These are phyloP conservation scores for Nothocercus nigrocapillus DNA, from an alignment of 2,113 vertebrate species.

Conservation along the genomic window DNA sequence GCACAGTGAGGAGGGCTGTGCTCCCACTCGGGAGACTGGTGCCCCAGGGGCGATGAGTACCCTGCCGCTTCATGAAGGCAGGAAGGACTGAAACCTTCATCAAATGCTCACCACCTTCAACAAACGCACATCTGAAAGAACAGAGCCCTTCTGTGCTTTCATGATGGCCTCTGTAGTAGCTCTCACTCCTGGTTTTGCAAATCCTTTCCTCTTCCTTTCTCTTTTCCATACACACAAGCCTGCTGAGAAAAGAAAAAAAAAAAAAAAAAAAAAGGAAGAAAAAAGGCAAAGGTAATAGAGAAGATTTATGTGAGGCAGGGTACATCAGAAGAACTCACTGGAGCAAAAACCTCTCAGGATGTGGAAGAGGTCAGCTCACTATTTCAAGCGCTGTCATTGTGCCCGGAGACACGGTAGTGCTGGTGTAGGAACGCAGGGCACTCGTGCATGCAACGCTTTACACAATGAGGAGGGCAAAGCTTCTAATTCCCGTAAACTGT, in stretches of 20 bases:
- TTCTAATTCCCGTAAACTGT: background rate
- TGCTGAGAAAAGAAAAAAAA: too few species aligned
- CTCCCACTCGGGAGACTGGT: background rate
- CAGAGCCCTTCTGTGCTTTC: background rate
- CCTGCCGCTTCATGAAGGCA: background rate
- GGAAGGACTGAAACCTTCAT: background rate
- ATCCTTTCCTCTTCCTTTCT: background rate
- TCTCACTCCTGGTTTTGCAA: rapidly evolving
- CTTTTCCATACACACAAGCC: background rate
- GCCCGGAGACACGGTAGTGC: background rate
- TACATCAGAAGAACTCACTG: background rate
- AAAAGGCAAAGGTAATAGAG: background rate
- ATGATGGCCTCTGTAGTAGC: background rate
- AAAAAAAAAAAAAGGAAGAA: background rate
- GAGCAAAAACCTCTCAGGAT: background rate
- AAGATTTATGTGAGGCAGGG: background rate
- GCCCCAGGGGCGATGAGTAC: background rate
- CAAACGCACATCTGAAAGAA: background rate
- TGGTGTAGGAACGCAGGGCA: background rate
- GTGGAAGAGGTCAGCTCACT: background rate
- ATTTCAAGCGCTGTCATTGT: background rate
- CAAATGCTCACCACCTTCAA: background rate
- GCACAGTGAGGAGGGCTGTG: background rate
- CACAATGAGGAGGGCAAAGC: background rate
- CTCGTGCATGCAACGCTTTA: background rate